Conservation (phyloP, 2,888 invertebrate genomes). For the Fabriciana adippe region DNA sequence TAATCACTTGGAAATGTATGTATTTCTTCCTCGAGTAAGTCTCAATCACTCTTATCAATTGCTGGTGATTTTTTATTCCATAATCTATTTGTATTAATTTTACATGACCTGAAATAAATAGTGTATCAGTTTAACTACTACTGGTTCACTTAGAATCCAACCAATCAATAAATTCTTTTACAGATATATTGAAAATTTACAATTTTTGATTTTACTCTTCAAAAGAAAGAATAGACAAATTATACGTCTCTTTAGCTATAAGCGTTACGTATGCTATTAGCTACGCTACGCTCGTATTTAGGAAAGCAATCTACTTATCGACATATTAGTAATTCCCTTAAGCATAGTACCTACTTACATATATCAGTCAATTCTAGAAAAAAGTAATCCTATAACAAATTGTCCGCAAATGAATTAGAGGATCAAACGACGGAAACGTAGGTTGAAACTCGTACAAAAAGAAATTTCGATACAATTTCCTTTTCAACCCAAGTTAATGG, state of each 20-base stretch:
- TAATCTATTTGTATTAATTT: too few relatives aligned
- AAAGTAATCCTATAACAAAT: slow-evolving; percentile 23
- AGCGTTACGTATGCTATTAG: too few relatives aligned
- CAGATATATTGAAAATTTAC: too few relatives aligned
- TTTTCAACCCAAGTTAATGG: slow-evolving; percentile 23
- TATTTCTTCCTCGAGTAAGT: background rate
- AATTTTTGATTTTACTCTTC: too few relatives aligned
- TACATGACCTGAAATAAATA: too few relatives aligned
- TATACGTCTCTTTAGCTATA: too few relatives aligned
- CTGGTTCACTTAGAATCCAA: too few relatives aligned
- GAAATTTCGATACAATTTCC: slow-evolving; percentile 27
- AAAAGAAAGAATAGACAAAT: too few relatives aligned
- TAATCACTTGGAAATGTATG: background rate
- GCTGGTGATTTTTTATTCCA: too few relatives aligned
- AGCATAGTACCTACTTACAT: background rate
- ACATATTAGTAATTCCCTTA: slow-evolving; percentile 7
- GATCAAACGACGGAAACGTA: slow-evolving; percentile 21
- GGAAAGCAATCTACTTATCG: background rate
- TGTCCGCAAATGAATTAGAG: slow-evolving; percentile 24
- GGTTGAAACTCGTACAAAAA: slow-evolving; percentile 21
- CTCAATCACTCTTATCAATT: background rate
- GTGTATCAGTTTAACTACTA: too few relatives aligned
- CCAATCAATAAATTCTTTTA: too few relatives aligned
- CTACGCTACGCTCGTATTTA: background rate
- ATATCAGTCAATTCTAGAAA: slow-evolving; percentile 8